Evolutionary conservation across 2,888 invertebrate genomes (phyloP), one percentile per base, ranked within the genome.

Genomic region (Dolichomitus sp.): DNA sequence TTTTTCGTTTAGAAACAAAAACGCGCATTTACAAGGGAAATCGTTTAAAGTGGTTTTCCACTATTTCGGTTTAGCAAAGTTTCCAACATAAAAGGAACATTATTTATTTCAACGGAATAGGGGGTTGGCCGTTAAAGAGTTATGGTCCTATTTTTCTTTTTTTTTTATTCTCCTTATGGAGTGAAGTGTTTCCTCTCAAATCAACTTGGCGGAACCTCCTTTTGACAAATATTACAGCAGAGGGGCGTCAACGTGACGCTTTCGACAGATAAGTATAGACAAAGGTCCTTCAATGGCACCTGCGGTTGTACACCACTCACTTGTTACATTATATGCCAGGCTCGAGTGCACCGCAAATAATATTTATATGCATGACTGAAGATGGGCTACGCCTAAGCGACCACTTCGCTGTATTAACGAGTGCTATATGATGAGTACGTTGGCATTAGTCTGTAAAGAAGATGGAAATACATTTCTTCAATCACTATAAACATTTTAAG

Each of bases 261-360:
- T 61, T 14, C n/a, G 61, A 33, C 52, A 12, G 45, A 52, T 40
- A 65, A 23, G 19, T 63, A 27, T 65, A 3, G 17, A 57, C 33
- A 57, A 40, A 57, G 65, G 30, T 37, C 30, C 66, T 42, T 30
- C 30, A n/a, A 12, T 30, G 17, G 59, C 45, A 72, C 57, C 57
- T 57, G 72, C 17, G 23, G 45, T 45, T 37, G 19, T 45, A 45
- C 30, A 33, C 42, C 61, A 63, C 63, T 74, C 68, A 14, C 61
- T 33, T 19, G 23, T 61, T 42, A 40, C 30, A 57, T 52, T 50
- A 19, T 45, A 33, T 27, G 33, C n/a, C 19, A 70, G 17, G 76
- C 59, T 76, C 19, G 66, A 66, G 42, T 77, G 72, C 57, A 77
- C 61, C 68, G 66, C 81, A 81, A 81, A 81, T 73, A 81, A 81